phyloP scores from a whole-genome alignment of 2,113 vertebrate genomes.

The Tetraodon nigroviridis region DNA sequence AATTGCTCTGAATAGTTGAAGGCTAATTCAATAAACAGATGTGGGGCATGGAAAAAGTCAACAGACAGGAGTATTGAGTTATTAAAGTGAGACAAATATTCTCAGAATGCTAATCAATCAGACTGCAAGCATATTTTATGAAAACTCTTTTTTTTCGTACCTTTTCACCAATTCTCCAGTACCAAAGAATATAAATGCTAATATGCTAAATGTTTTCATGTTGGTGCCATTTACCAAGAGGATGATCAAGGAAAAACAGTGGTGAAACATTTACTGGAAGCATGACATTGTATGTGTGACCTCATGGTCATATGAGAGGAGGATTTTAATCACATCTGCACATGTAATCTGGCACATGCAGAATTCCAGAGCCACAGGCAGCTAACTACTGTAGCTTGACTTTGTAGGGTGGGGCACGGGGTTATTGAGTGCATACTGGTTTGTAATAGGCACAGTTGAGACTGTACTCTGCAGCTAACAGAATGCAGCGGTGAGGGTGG shows the following conservation, averaged over 20 bases:
- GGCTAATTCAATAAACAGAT: neutral
- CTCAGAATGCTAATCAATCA: neutral
- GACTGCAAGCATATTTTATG: neutral
- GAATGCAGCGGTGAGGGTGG: slow-evolving; percentile 25
- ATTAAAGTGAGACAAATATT: neutral
- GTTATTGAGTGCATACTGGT: slow-evolving; percentile 39
- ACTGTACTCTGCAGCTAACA: slow-evolving; percentile 19
- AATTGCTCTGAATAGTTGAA: slow-evolving; percentile 2
- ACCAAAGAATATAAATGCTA: too few relatives aligned
- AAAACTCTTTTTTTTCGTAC: neutral
- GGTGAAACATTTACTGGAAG: slow-evolving; percentile 22
- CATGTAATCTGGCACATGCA: slow-evolving; percentile 60
- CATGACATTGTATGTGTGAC: slow-evolving; percentile 32
- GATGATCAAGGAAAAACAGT: slow-evolving; percentile 8
- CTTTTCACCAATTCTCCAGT: slow-evolving; percentile 2
- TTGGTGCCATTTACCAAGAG: neutral
- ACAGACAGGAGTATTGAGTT: slow-evolving; percentile 1
- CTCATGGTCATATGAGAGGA: slow-evolving; percentile 38
- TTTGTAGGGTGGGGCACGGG: slow-evolving; percentile 38
- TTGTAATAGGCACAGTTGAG: slow-evolving; percentile 8
- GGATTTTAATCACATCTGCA: slow-evolving; percentile 67
- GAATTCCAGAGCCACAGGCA: slow-evolving; percentile 53
- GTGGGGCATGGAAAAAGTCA: neutral
- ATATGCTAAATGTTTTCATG: neutral
- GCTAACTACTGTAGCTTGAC: slow-evolving; percentile 29